Conservation (phyloP, 1,140 invertebrate species). For the Ceratitis capitata region DNA sequence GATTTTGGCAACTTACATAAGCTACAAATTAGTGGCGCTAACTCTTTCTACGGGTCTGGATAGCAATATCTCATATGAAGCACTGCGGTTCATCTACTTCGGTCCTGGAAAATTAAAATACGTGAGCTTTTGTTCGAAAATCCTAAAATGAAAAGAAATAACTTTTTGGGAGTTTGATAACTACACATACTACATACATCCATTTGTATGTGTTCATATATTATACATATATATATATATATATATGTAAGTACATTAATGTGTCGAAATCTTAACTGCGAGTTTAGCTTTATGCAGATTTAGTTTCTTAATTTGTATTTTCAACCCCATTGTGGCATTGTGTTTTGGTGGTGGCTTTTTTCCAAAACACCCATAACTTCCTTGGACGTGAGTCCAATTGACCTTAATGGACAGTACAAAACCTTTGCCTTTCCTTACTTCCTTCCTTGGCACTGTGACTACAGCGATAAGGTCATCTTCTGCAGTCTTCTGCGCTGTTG, state of each 20-base stretch:
- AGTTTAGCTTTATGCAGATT: neutral
- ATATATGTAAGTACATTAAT: neutral
- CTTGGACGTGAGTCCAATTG: neutral
- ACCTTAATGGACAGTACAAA: slow-evolving; percentile 4
- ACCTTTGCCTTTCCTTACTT: neutral
- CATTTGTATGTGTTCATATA: neutral
- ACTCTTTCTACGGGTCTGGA: no score
- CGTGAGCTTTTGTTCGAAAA: no score
- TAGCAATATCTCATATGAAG: no score
- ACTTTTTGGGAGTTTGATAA: no score
- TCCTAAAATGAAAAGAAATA: no score
- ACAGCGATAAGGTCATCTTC: neutral
- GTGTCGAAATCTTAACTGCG: neutral
- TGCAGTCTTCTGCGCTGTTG: neutral
- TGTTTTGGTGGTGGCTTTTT: slow-evolving; percentile 13
- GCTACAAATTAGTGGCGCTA: no score
- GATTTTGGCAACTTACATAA: no score
- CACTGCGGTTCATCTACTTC: no score
- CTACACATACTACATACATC: neutral
- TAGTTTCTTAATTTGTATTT: slow-evolving; percentile 1
- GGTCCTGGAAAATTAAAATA: no score
- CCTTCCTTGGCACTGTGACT: neutral
- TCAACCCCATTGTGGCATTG: neutral
- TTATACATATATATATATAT: neutral
- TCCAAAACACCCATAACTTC: slow-evolving; percentile 3